Percentiles rank a stretch among this genome's conserved stretches.
Evolutionary conservation across 2,113 vertebrate species (phyloP).

Genomic region (Motacilla alba): DNA sequence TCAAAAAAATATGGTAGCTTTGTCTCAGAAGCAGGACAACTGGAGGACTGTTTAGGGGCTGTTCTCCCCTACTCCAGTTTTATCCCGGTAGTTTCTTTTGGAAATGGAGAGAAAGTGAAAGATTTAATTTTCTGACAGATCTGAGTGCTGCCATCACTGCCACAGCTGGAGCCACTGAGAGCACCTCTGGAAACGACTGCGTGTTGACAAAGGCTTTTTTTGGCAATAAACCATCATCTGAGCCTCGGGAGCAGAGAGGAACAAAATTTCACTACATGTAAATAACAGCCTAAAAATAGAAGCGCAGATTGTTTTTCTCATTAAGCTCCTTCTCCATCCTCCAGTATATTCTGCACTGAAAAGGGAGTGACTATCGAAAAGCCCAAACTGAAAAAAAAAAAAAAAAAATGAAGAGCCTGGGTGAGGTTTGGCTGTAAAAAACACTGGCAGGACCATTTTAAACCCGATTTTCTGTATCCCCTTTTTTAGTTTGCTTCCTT

Average conservation of each 20-base stretch:
- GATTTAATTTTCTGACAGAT: neutral
- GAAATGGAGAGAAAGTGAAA: neutral
- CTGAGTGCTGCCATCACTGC: neutral
- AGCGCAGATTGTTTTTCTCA: constrained; percentile 31
- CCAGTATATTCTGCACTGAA: neutral
- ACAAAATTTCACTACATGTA: constrained; percentile 42
- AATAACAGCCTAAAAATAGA: constrained; percentile 57
- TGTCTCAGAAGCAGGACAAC: neutral
- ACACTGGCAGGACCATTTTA: neutral
- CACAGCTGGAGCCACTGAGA: neutral
- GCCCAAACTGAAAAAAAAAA: neutral
- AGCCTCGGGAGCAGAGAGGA: neutral
- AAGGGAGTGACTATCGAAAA: neutral
- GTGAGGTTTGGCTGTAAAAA: neutral
- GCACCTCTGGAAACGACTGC: neutral
- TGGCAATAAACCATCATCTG: neutral
- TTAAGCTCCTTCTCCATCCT: neutral
- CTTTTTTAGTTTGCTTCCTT: neutral
- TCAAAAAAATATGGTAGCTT: neutral
- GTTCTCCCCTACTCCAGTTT: neutral
- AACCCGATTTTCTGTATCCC: neutral
- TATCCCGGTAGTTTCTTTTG: neutral
- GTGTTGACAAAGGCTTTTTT: neutral
- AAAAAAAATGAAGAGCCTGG: neutral
- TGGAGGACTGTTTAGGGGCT: neutral